phyloP scores from a whole-genome alignment of 1,140 invertebrate genomes.

The Leguminivora glycinivorella region DNA sequence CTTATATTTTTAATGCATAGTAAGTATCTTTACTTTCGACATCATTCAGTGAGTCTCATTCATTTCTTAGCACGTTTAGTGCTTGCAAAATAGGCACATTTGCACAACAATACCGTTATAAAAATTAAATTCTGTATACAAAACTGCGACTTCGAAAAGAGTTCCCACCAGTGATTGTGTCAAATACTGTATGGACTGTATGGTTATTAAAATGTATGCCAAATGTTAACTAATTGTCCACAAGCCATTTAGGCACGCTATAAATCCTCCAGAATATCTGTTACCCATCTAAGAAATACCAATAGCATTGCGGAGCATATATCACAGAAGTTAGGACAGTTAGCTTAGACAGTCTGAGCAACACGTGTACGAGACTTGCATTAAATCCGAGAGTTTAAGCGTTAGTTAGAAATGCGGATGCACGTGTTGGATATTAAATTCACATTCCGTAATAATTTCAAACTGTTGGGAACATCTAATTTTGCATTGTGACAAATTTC shows the following conservation, averaged over 20 bases:
- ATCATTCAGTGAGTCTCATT: too few species aligned
- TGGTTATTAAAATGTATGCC: too few species aligned
- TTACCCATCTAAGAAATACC: background rate
- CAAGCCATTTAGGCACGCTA: background rate
- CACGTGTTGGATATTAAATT: slow-evolving; percentile 1
- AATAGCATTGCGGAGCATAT: background rate
- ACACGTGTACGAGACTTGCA: slow-evolving; percentile 20
- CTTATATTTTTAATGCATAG: too few species aligned
- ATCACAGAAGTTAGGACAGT: slow-evolving; percentile 8
- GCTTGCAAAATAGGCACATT: too few species aligned
- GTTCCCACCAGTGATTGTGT: too few species aligned
- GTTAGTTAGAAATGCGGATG: background rate
- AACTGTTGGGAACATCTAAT: background rate
- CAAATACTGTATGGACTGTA: too few species aligned
- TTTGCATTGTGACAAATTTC: background rate
- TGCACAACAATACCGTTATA: too few species aligned
- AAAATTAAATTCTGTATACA: too few species aligned
- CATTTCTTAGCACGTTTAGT: too few species aligned
- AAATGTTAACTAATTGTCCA: too few species aligned
- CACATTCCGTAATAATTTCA: background rate
- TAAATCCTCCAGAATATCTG: background rate
- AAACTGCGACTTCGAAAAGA: too few species aligned
- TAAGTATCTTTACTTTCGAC: too few species aligned
- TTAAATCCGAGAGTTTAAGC: slow-evolving; percentile 7
- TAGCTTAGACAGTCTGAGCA: background rate